Conservation (phyloP, 1,140 invertebrate species). For the Drosophila cardini region DNA sequence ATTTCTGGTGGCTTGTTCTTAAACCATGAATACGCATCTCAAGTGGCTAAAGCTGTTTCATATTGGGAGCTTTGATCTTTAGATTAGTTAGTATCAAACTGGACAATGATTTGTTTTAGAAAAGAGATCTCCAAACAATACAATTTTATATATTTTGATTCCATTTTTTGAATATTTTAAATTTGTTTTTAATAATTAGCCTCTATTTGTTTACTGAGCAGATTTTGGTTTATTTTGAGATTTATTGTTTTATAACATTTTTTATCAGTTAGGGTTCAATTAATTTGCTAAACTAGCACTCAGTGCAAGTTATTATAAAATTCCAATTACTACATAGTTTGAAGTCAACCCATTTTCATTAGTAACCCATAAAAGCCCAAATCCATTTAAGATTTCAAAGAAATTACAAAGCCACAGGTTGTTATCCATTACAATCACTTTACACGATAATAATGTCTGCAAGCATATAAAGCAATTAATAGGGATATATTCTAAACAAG, state of each 20-base stretch:
- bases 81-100: no score
- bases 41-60: no score
- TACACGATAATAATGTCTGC: constrained; percentile 5
- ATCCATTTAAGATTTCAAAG: not conserved
- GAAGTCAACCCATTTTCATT: not conserved
- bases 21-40: no score
- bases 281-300: not conserved
- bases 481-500: constrained; percentile 1
- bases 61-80: no score
- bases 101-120: no score
- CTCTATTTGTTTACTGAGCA: no score
- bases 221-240: no score
- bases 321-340: not conserved
- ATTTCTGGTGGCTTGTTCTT: constrained; percentile 7
- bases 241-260: no score
- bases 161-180: no score
- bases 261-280: not conserved
- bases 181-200: no score
- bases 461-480: constrained; percentile 32
- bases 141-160: no score
- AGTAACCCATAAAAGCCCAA: not conserved
- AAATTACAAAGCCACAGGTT: constrained; percentile 16
- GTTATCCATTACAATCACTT: constrained; percentile 28
- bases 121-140: no score
- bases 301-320: not conserved